Base-by-base conservation (phyloP, 2,888 invertebrate genomes). In the Girardia tigrina region DNA sequence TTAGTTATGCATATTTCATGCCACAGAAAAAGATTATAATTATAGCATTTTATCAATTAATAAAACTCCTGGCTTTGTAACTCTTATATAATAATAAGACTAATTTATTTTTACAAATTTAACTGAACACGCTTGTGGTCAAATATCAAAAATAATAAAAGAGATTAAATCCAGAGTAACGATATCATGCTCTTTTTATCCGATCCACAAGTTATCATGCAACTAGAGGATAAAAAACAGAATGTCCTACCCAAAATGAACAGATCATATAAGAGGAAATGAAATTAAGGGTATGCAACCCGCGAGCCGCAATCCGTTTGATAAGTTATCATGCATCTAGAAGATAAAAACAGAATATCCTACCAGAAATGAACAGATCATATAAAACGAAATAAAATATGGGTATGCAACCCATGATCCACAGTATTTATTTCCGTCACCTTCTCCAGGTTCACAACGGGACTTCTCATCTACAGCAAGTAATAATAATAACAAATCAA, bases 331-430 rank as follows among this genome's bases (percentile, higher is more conserved):
- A 36, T 36, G 36, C 36, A 36, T 36, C 36, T 36, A 36, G 36
- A 36, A 16, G 36, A 36, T 36, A 36, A 36, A 36, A 12, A 36
- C 12, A 36, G 36, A 36, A 36, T 12, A 36, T 8, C 36, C 36
- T 36, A 95, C 94, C 87, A 98, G 87, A 87, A 98, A 99, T 56
- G 98, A 98, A 86, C 98, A 98, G 36, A 99, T 88, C 78, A 98
- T 93, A 85, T 94, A 98, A 87, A 98, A 98, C 0, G 95, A 94
- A 85, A 98, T 97, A 86, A 98, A 98, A 86, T 95, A 98, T n/a
- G 94, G 93, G 85, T 93, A 94, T 74, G 98, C 94, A 81, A 95
- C 90, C 26, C 26, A 6, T 29, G 77, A 77, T 36, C 36, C 36
- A 16, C 36, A 36, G 16, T 12, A 16, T 36, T 16, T 16, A 36